These are phyloP conservation scores for Mesembrinibis cayennensis DNA, from an alignment of 2,113 vertebrate species.

Conservation along the genomic window DNA sequence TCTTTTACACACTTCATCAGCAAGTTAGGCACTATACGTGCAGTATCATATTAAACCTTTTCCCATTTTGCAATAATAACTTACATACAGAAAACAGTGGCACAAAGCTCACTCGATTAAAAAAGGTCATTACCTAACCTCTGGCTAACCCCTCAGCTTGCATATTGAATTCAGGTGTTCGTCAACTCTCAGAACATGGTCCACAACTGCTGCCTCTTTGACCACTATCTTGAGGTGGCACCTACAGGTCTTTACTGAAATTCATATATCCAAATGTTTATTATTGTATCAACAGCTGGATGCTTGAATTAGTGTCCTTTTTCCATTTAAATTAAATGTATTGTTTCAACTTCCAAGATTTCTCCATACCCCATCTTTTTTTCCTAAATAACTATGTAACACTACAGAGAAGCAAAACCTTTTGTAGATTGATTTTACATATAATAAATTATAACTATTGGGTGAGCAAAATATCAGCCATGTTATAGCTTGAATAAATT, in stretches of 20 bases:
- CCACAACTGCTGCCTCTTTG: not conserved
- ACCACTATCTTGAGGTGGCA: not conserved
- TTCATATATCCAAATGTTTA: not conserved
- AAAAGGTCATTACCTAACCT: not conserved
- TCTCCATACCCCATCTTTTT: not conserved
- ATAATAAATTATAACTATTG: not conserved
- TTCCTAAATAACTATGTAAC: not conserved
- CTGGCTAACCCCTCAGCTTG: accelerated
- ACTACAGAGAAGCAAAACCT: not conserved
- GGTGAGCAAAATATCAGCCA: not conserved
- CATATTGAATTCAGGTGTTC: not conserved
- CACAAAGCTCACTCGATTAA: not conserved
- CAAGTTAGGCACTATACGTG: not conserved
- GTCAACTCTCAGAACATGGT: accelerated
- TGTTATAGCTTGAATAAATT: not conserved
- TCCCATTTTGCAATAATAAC: not conserved
- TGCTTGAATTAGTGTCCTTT: not conserved
- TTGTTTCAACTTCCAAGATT: not conserved
- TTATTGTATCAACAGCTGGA: not conserved
- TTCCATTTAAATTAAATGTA: not conserved
- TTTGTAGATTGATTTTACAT: not conserved
- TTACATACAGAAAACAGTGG: not conserved
- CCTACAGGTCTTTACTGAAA: not conserved
- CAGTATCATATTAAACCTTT: not conserved
- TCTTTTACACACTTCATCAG: not conserved